These are phyloP conservation scores for Germaria angustata DNA, from an alignment of 2,888 invertebrate species.

Conservation along the genomic window DNA sequence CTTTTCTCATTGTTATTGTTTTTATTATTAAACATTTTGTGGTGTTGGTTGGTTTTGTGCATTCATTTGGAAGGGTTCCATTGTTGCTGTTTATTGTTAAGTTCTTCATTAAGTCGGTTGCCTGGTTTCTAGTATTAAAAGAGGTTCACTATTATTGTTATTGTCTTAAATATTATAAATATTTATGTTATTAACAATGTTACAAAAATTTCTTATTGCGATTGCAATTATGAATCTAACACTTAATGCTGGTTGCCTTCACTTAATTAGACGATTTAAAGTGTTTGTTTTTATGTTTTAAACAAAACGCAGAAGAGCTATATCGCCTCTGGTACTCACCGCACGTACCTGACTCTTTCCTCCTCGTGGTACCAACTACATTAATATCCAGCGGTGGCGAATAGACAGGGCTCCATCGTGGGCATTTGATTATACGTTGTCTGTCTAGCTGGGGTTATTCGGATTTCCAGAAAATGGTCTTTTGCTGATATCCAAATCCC, in stretches of 20 bases:
- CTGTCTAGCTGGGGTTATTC: too few relatives aligned
- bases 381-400: too few relatives aligned
- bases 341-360: too few relatives aligned
- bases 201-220: not conserved
- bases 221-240: constrained; percentile 22
- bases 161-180: constrained; percentile 36
- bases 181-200: constrained; percentile 32
- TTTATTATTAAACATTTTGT: constrained; percentile 42
- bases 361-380: too few relatives aligned
- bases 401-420: too few relatives aligned
- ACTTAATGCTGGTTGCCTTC: not conserved
- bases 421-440: too few relatives aligned
- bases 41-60: constrained; percentile 32
- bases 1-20: constrained; percentile 68
- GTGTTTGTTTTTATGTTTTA: not conserved
- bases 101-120: constrained; percentile 24
- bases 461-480: too few relatives aligned
- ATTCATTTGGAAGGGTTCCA: constrained; percentile 6
- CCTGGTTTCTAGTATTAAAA: constrained; percentile 8
- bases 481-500: too few relatives aligned
- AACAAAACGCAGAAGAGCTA: not conserved
- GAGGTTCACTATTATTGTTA: not conserved
- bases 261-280: not conserved
- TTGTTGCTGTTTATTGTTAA: constrained; percentile 42
- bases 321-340: too few relatives aligned